Evolutionary conservation across 2,888 invertebrate species (phyloP), one percentile per base, ranked within the genome.

Genomic region (Glaucopsyche alexis): DNA sequence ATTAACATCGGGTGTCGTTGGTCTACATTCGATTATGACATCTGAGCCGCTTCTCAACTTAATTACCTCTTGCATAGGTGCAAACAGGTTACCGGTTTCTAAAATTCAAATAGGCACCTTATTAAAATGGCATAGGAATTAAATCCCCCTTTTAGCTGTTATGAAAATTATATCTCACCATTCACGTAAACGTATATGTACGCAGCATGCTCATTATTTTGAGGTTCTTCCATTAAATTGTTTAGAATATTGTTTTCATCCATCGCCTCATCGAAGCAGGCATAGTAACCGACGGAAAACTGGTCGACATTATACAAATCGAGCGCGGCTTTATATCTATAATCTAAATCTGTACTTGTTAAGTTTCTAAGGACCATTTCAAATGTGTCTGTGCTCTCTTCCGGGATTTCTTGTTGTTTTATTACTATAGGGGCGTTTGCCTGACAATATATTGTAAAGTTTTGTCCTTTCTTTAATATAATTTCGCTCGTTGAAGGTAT

Each of bases 271-370:
- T 94, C 93, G 71, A 90, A 87, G 80, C 95, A 95, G 76, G 93
- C 94, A 78, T 94, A 94, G 81, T 91, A 94, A 69, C 94, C 94
- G 73, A 95, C 94, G 72, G 93, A 85, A 29, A 85, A 85, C 16
- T 86, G 87, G 66, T 89, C 86, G 4, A 94, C 90, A 71, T 92
- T 85, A 67, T 79, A 81, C 42, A 95, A 78, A 60, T 91, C 85
- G 49, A 95, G 83, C 72, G 84, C 84, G 67, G 89, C 85, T 77
- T 93, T 91, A 80, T 87, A 94, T 73, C 84, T 81, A 77, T 86
- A 86, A 60, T 82, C 82, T 45, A 78, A 78, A 50, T 85, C 84
- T 50, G 81, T 73, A 55, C 78, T 77, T 7, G 74, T 73, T 42
- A 79, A 74, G 64, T 82, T 79, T 76, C 81, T 81, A 74, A 77